Percentiles rank a stretch among this genome's conserved stretches.
phyloP scores from a whole-genome alignment of 1,140 invertebrate genomes.

The Ostrea edulis region DNA sequence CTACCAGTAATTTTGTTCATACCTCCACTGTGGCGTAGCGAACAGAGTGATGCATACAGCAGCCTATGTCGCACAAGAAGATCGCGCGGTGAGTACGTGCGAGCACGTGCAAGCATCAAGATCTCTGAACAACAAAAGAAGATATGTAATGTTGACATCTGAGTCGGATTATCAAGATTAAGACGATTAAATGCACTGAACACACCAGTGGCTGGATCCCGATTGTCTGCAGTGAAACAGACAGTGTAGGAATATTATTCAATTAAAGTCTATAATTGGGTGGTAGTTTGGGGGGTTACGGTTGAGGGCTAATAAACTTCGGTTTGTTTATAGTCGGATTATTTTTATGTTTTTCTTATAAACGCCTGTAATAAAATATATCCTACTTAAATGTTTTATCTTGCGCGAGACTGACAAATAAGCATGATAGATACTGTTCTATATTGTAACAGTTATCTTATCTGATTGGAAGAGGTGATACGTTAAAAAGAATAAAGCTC shows the following conservation, averaged over 20 bases:
- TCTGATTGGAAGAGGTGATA: background rate
- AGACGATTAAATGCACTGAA: constrained; percentile 29
- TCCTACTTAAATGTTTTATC: constrained; percentile 18
- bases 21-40: background rate
- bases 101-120: background rate
- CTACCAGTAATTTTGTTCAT: background rate
- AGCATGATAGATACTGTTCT: background rate
- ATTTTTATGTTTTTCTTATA: constrained; percentile 22
- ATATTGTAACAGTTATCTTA: background rate
- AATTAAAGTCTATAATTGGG: constrained; percentile 32
- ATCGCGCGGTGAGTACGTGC: background rate
- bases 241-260: background rate
- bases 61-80: background rate
- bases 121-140: background rate
- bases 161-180: constrained; percentile 37
- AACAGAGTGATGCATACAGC: too few relatives aligned
- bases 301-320: constrained; percentile 2
- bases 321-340: constrained; percentile 14
- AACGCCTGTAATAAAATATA: constrained; percentile 11
- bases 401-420: constrained; percentile 12
- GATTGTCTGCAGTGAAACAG: background rate
- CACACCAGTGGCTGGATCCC: background rate
- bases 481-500: background rate
- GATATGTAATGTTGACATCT: constrained; percentile 29
- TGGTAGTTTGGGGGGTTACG: background rate